Conservation (phyloP, 1,140 invertebrate genomes). For the Laodelphax striatellus region DNA sequence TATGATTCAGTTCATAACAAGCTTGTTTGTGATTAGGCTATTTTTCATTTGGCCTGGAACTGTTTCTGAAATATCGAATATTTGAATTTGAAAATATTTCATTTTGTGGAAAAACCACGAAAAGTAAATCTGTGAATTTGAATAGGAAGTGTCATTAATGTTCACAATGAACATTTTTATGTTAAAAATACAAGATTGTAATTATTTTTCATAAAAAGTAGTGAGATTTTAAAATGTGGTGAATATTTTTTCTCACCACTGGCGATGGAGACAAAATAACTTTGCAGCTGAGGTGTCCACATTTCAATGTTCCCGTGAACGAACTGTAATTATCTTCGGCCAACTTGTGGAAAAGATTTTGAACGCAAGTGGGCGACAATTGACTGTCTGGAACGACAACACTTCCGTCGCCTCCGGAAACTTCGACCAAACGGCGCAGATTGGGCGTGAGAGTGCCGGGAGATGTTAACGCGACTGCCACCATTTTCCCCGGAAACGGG, state of each 20-base stretch:
- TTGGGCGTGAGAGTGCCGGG: constrained; percentile 3
- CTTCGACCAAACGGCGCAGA: constrained; percentile 7
- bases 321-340: constrained; percentile 67
- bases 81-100: too few relatives aligned
- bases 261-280: constrained; percentile 68
- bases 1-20: too few relatives aligned
- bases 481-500: constrained; percentile 68
- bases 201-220: too few relatives aligned
- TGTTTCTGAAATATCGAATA: too few relatives aligned
- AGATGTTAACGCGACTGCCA: constrained; percentile 38
- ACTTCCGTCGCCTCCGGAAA: constrained; percentile 51
- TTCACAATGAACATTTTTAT: too few relatives aligned
- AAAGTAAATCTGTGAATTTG: too few relatives aligned
- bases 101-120: too few relatives aligned
- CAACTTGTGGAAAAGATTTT: constrained; percentile 55
- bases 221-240: too few relatives aligned
- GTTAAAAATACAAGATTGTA: too few relatives aligned
- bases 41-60: too few relatives aligned
- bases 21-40: too few relatives aligned
- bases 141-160: too few relatives aligned
- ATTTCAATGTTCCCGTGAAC: constrained; percentile 60
- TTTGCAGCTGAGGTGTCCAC: constrained; percentile 61
- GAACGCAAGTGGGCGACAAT: constrained; percentile 43
- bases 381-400: constrained; percentile 48
- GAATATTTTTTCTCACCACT: constrained; percentile 44